Evolutionary conservation across 2,113 vertebrate genomes (phyloP), one percentile per base, ranked within the genome.

Genomic region (Channa argus): DNA sequence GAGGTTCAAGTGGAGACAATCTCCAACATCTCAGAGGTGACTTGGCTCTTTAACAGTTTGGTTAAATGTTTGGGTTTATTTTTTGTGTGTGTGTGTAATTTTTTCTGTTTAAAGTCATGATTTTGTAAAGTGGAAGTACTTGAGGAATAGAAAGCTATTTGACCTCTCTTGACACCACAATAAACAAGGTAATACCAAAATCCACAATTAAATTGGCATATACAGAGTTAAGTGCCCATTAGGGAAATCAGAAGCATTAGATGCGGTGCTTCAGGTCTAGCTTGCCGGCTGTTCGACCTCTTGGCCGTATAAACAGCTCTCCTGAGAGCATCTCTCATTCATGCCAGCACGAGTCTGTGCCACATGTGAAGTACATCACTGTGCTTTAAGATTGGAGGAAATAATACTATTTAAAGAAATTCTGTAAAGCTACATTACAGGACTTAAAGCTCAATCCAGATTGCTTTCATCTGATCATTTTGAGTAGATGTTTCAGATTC

Each of bases 1-100:
- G 98, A 99, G 11, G 96, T 99, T 55, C 97, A 97, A 71, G 82
- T 96, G 7, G 98, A 99, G 60, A 81, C 90, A 15, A 89, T 97
- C 74, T 93, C 94, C 73, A 95, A 94, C 85, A 94, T 95, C 75
- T 94, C 94, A 15, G 94, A 95, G 89, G 94, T 94, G 47, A 12
- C 13, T 13, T 0, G 24, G 5, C 39, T 24, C 24, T 24, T 24
- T 24, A 24, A 24, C 24, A 24, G 24, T 24, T 24, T 24, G 24
- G 24, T 24, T 24, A 24, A 24, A 24, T 1, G 24, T 24, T 24
- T 24, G 24, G 24, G 24, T 24, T 24, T 24, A 24, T 24, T 24
- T 24, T 24, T 24, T 24, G 24, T 24, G 24, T 24, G 24, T n/a
- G 52, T 62, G 4, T 13, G 39, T 10, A 3, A 13, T 13, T 47